Evolutionary conservation across 1,140 invertebrate genomes (phyloP).

Genomic region (Calycopis cecrops): DNA sequence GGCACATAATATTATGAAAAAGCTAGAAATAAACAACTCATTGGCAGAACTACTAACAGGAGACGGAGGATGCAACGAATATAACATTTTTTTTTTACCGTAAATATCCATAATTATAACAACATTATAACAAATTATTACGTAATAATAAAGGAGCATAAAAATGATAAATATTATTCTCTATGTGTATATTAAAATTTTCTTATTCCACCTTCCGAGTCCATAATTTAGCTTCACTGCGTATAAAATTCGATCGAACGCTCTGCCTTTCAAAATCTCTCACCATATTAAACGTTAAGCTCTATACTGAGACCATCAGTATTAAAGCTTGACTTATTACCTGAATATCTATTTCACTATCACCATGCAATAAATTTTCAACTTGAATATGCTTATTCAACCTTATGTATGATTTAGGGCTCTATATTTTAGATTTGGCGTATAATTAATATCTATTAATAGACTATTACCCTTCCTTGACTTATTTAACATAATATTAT

Average conservation of each 20-base stretch:
- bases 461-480: slow-evolving; percentile 15
- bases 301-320: slow-evolving; percentile 3
- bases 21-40: no score
- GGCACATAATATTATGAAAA: no score
- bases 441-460: slow-evolving; percentile 42
- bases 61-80: no score
- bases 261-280: slow-evolving; percentile 1
- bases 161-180: not conserved
- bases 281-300: slow-evolving; percentile 8
- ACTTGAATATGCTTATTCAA: slow-evolving; percentile 52
- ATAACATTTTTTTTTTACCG: no score
- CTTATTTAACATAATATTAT: no score
- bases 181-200: slow-evolving; percentile 6
- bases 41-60: no score
- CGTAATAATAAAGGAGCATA: not conserved
- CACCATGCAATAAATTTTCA: slow-evolving; percentile 43
- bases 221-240: slow-evolving; percentile 4
- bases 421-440: slow-evolving; percentile 42
- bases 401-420: slow-evolving; percentile 54
- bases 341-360: slow-evolving; percentile 20
- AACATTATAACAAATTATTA: not conserved
- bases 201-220: not conserved
- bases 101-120: no score
- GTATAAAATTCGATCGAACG: slow-evolving; percentile 8
- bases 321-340: slow-evolving; percentile 21